Evolutionary conservation across 2,113 vertebrate species (phyloP).

Genomic region (Gavia stellata): DNA sequence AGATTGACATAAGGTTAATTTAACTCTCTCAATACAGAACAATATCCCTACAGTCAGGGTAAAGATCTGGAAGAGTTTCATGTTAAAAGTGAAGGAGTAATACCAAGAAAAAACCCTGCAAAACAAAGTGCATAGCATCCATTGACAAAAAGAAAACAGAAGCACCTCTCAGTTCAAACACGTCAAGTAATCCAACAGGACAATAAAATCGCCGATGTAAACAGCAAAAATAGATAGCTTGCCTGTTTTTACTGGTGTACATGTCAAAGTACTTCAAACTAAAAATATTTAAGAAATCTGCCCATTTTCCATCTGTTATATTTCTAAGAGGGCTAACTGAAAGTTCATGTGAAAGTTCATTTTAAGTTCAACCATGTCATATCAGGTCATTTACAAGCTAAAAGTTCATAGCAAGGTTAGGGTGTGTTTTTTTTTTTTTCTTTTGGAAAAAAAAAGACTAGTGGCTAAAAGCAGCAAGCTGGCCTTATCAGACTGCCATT

Average conservation of each 20-base stretch:
- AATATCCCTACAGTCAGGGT: neutral
- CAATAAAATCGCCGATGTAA: conserved; percentile 64
- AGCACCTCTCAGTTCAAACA: neutral
- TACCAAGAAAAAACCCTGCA: neutral
- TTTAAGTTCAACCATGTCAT: conserved; percentile 73
- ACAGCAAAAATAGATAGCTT: conserved; percentile 61
- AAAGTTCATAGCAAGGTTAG: conserved; percentile 78
- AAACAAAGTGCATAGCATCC: neutral
- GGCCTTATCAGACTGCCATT: conserved; percentile 22
- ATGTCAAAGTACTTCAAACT: conserved; percentile 67
- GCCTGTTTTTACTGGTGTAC: conserved; percentile 48
- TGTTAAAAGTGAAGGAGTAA: neutral
- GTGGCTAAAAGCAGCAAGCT: conserved; percentile 2
- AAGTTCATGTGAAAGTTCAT: conserved; percentile 82
- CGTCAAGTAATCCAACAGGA: conserved; percentile 35
- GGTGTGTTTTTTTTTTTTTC: neutral
- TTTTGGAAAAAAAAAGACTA: neutral
- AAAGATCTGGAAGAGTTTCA: neutral
- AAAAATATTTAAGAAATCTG: conserved; percentile 75
- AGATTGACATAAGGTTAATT: neutral
- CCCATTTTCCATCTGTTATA: conserved; percentile 75
- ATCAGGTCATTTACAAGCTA: conserved; percentile 74
- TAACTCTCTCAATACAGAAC: neutral
- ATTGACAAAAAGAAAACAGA: conserved; percentile 6
- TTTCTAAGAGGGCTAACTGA: conserved; percentile 69